phyloP scores from a whole-genome alignment of 1,140 invertebrate species.

The Dendrolimus punctatus region DNA sequence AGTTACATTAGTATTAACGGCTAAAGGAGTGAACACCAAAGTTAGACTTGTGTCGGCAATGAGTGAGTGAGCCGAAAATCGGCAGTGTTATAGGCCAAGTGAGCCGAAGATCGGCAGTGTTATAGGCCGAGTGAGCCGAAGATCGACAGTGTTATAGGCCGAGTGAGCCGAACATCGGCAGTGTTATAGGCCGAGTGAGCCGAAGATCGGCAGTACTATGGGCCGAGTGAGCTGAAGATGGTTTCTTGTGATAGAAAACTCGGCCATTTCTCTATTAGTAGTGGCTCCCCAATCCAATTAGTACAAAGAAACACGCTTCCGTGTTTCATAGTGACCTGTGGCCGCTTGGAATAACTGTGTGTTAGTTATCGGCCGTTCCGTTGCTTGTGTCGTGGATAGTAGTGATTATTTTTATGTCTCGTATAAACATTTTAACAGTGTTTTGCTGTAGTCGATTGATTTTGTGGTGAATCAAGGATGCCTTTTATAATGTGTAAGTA shows the following conservation, averaged over 20 bases:
- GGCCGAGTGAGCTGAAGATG: constrained; percentile 2
- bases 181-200: too few species aligned
- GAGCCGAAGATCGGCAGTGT: too few species aligned
- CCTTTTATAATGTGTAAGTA: constrained; percentile 67
- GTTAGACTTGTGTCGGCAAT: neutral
- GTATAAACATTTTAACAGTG: constrained; percentile 31
- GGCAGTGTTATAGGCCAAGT: too few species aligned
- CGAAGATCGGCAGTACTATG: neutral
- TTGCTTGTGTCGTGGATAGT: constrained; percentile 55
- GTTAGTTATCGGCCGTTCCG: constrained; percentile 43
- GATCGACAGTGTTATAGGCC: too few species aligned
- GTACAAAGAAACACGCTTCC: constrained; percentile 52
- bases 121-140: neutral
- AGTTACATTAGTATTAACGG: too few species aligned
- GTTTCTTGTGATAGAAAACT: neutral
- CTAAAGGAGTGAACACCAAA: neutral
- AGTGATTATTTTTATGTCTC: constrained; percentile 35
- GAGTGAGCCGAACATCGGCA: too few species aligned
- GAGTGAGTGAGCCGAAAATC: neutral
- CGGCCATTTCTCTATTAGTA: constrained; percentile 23
- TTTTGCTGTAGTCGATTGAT: constrained; percentile 47
- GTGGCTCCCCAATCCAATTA: constrained; percentile 44
- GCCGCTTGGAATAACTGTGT: constrained; percentile 23
- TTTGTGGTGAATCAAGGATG: constrained; percentile 54
- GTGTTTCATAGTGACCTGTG: constrained; percentile 35